Conservation (phyloP, 2,797 vertebrate species). For the Chiloscyllium punctatum region DNA sequence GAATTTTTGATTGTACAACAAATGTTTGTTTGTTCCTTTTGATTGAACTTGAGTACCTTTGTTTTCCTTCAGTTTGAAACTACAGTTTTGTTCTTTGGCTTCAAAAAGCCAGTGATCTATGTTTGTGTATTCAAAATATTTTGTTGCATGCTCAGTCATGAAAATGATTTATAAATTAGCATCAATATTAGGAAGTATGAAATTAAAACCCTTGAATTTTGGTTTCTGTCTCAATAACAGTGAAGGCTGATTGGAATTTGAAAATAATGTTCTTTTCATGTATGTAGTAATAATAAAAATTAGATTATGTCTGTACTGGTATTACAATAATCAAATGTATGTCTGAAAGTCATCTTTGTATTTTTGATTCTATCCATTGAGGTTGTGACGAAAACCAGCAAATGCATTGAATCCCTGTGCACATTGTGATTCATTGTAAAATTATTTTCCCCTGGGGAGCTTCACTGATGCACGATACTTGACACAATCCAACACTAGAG, state of each 20-base stretch:
- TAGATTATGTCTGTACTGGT: background rate
- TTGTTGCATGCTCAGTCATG: background rate
- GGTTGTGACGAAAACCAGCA: background rate
- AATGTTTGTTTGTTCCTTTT: background rate
- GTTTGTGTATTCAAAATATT: background rate
- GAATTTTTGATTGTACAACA: background rate
- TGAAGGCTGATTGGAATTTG: background rate
- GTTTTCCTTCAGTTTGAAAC: background rate
- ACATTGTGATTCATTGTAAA: background rate
- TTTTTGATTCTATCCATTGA: background rate
- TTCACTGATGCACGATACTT: background rate
- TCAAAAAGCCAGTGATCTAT: background rate
- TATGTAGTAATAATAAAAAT: background rate
- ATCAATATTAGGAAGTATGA: background rate
- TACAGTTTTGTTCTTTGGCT: background rate
- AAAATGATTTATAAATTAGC: background rate
- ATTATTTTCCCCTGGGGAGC: background rate
- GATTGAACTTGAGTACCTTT: background rate
- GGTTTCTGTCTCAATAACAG: background rate
- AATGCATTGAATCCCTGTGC: background rate
- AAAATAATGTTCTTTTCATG: background rate
- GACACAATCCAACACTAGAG: background rate
- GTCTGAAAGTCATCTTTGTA: background rate
- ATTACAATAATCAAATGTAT: background rate
- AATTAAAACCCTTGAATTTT: background rate